A percentile compares a stretch with the other conserved stretches of the same genome.
Conservation (phyloP, 1,140 invertebrate genomes). For the Trichonephila inaurata region DNA sequence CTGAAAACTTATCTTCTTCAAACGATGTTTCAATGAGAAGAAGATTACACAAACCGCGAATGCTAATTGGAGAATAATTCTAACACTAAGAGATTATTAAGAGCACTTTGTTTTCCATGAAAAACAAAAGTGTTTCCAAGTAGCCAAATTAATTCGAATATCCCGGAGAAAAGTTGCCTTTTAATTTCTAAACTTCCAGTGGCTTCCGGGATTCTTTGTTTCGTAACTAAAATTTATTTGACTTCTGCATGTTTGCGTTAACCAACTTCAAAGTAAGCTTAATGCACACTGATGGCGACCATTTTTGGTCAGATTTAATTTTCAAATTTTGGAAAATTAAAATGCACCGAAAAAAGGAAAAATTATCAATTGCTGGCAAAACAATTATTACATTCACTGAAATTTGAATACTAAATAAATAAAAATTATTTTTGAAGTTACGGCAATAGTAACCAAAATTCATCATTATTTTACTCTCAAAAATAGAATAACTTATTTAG, state of each 20-base stretch:
- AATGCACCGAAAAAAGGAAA: too few relatives aligned
- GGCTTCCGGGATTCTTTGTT: neutral
- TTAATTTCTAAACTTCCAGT: conserved; percentile 30
- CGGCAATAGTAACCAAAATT: too few relatives aligned
- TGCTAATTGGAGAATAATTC: conserved; percentile 44
- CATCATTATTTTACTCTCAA: too few relatives aligned
- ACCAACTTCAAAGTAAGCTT: neutral
- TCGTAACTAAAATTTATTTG: neutral
- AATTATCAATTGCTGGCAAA: too few relatives aligned
- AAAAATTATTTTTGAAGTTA: too few relatives aligned
- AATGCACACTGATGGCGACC: neutral
- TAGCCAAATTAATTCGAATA: conserved; percentile 44
- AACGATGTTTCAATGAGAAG: conserved; percentile 46
- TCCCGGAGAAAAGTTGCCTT: conserved; percentile 12
- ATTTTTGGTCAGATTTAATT: neutral
- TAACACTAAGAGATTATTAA: conserved; percentile 29
- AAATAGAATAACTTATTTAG: too few relatives aligned
- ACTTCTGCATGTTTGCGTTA: neutral
- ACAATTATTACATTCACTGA: too few relatives aligned
- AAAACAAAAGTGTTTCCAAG: conserved; percentile 22
- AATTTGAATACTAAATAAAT: too few relatives aligned
- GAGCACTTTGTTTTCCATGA: conserved; percentile 8
- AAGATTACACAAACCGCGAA: conserved; percentile 30
- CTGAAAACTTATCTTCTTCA: conserved; percentile 41
- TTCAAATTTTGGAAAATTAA: too few relatives aligned